Conservation (phyloP, 92 coral and sea anemone genomes). For the Zoanthus gigantus region DNA sequence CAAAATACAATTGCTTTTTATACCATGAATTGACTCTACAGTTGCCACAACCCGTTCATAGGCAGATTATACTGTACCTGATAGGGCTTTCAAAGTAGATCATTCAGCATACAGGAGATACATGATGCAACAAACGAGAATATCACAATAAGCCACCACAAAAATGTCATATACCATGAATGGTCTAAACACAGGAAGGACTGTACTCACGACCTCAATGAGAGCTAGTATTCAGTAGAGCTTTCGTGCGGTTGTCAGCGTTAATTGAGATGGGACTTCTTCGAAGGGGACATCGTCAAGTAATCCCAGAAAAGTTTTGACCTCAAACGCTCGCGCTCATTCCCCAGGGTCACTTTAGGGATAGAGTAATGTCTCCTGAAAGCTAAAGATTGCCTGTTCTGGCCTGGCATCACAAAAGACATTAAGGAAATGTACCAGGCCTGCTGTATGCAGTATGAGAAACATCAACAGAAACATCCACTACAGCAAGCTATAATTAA, state of each 20-base stretch:
- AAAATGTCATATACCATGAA: constrained; percentile 26
- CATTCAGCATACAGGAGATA: constrained; percentile 6
- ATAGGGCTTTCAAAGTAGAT: too few species aligned
- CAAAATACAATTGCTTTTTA: too few species aligned
- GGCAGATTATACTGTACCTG: too few species aligned
- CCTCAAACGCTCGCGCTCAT: constrained; percentile 9
- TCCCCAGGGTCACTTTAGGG: constrained; percentile 20
- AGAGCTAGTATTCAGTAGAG: too few species aligned
- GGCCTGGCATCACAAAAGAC: constrained; percentile 16
- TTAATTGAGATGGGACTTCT: constrained; percentile 21
- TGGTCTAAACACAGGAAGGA: constrained; percentile 22
- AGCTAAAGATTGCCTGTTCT: background rate
- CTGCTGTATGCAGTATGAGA: constrained; percentile 18
- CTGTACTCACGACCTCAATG: constrained; percentile 16
- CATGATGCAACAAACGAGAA: background rate
- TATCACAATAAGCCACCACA: constrained; percentile 14
- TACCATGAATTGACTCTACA: too few species aligned
- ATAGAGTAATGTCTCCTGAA: constrained; percentile 29
- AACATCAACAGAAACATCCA: constrained; percentile 32
- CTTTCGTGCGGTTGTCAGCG: constrained; percentile 37
- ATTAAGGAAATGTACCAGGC: background rate
- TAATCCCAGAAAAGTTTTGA: constrained; percentile 4
- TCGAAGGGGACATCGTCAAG: constrained; percentile 7
- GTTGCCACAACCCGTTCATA: too few species aligned
- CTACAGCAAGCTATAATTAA: constrained; percentile 9